phyloP scores from a whole-genome alignment of 2,888 invertebrate genomes.

The Myopa testacea region DNA sequence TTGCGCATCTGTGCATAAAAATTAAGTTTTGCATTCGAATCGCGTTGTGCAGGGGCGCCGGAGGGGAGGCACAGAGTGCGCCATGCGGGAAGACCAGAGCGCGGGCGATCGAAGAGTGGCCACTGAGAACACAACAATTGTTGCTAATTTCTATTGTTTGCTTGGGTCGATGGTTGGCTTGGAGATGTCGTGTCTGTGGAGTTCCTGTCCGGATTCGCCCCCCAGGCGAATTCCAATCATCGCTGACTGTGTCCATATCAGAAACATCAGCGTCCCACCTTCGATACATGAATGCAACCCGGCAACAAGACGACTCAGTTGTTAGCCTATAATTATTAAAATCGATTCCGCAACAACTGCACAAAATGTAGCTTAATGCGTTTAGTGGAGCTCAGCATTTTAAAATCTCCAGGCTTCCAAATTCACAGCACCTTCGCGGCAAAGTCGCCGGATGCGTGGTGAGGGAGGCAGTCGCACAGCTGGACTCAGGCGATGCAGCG shows the following conservation, averaged over 20 bases:
- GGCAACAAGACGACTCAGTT: too few species aligned
- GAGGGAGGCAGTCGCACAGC: too few species aligned
- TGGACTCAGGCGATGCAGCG: not conserved
- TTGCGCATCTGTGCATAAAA: constrained; percentile 36
- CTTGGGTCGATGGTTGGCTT: not conserved
- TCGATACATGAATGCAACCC: too few species aligned
- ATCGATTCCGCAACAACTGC: constrained; percentile 5
- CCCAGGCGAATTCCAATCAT: constrained; percentile 11
- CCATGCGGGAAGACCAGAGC: not conserved
- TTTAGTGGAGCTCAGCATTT: too few species aligned
- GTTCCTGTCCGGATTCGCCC: constrained; percentile 6
- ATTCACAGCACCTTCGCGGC: too few species aligned
- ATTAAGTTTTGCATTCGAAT: constrained; percentile 30
- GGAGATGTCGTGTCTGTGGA: not conserved
- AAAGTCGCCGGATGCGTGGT: too few species aligned
- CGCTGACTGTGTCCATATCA: not conserved
- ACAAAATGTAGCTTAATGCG: not conserved
- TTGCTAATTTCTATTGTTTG: constrained; percentile 37
- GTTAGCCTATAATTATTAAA: not conserved
- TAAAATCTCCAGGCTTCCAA: not conserved
- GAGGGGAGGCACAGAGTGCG: not conserved
- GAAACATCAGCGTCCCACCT: not conserved
- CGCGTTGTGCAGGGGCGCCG: not conserved
- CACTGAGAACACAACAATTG: constrained; percentile 23
- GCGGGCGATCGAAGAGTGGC: not conserved